phyloP scores from a whole-genome alignment of 2,888 invertebrate genomes.

The Adelphocoris suturalis region DNA sequence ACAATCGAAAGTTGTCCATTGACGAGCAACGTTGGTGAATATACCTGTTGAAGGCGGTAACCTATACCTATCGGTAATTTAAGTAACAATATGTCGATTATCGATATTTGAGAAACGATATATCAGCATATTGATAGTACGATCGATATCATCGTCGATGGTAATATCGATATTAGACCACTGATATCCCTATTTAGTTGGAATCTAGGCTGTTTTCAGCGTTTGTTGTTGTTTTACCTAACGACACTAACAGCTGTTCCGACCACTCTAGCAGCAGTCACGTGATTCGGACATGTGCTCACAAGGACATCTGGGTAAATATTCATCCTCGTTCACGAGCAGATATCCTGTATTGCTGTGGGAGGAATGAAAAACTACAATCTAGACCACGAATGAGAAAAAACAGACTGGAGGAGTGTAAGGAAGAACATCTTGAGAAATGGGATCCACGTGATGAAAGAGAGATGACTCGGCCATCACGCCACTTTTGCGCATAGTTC shows the following conservation, averaged over 20 bases:
- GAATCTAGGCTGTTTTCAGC: too few relatives aligned
- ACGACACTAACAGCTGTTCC: neutral
- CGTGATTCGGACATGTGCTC: neutral
- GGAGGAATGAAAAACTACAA: neutral
- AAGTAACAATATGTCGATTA: too few relatives aligned
- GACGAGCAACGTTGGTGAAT: too few relatives aligned
- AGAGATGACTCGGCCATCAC: constrained; percentile 16
- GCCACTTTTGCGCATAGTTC: neutral
- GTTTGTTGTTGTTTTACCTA: neutral
- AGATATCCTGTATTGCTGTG: neutral
- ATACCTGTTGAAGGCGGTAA: too few relatives aligned
- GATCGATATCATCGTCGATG: too few relatives aligned
- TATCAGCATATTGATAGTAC: too few relatives aligned
- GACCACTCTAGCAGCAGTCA: neutral
- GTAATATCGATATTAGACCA: too few relatives aligned
- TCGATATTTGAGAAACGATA: too few relatives aligned
- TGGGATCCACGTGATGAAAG: neutral
- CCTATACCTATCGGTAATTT: too few relatives aligned
- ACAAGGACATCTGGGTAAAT: neutral
- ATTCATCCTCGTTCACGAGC: neutral
- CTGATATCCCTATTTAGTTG: too few relatives aligned
- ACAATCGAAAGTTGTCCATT: too few relatives aligned
- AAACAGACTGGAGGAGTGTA: neutral
- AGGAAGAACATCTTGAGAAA: neutral
- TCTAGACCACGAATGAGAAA: too few relatives aligned